Evolutionary conservation across 2,113 vertebrate genomes (phyloP), one percentile per base, ranked within the genome.

Genomic region (Tylochromis polylepis): DNA sequence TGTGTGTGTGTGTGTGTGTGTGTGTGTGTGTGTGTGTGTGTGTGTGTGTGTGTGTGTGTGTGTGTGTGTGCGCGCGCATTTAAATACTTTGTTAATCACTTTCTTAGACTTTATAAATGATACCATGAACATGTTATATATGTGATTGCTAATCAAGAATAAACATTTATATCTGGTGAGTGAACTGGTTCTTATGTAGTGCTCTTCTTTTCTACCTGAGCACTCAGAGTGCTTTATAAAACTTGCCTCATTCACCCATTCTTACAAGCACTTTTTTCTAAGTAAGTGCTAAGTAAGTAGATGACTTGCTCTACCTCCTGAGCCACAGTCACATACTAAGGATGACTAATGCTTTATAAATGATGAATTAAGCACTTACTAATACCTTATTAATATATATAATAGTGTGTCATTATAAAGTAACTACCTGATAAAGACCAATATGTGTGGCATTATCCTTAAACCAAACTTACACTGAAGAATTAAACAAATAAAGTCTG

Each of bases 231-330:
- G 4, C 57, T 29, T 29, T 59, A 59, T 59, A 59, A 59, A 59
- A 29, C 57, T 59, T 59, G 24, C 4, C 14, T 29, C 4, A 3
- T 59, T 59, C 57, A 29, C 24, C 24, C 57, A 59, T 59, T 59
- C 57, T 9, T 59, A 59, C 4, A 1, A 59, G 24, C 57, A 9
- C 1, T 0, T 24, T 59, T 59, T 59, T 27, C 29, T 59, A 29
- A 29, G 36, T 36, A 36, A 36, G 56, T 29, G 29, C 29, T 59
- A 29, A 29, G 36, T 36, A 36, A 36, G 56, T 29, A 58, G 2
- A 58, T 59, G 14, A 59, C 14, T 59, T 59, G 29, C 24, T 59
- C 24, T 59, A 59, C 57, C 56, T 58, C 24, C 56, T 57, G 56
- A 8, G 6, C 56, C 22, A 58, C 24, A 29, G 24, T 24, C 15